Base-by-base conservation (phyloP, 1,140 invertebrate species). In the Neomicropteryx cornuta region DNA sequence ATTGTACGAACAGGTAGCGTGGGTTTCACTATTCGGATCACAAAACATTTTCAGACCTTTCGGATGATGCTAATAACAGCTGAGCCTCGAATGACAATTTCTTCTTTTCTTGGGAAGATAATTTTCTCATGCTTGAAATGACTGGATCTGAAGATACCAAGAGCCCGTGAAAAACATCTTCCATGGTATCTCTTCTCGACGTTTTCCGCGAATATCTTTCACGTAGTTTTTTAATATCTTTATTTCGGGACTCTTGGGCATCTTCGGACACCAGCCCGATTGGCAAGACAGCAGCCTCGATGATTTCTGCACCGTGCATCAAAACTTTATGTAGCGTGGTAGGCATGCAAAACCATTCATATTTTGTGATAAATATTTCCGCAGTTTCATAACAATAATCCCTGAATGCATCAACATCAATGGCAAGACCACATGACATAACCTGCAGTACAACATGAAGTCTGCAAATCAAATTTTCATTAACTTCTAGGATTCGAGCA, bases 211-310 rank as follows among this genome's bases (percentile, higher is more conserved):
- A 35, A 45, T 48, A 43, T n/a, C 46, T 22, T 32, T 45, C 23
- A 13, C 49, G 22, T 41, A 38, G 55, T 28, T 22, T 39, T 36
- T 44, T 39, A 17, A 50, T 46, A 22, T 55, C 37, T 42, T 57
- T 61, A 42, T 57, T 51, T 13, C 43, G 5, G 20, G 55, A 38
- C 31, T 58, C 54, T 36, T 49, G 43, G 22, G 56, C 49, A 36
- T 59, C 45, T 50, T 58, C 50, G n/a, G 50, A 55, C 13, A 58
- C 37, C 23, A 54, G 48, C 41, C 53, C 58, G 24, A 61, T 56
- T 50, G 62, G 27, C 11, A 42, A 30, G n/a, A 42, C 29, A 11
- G 22, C 21, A 5, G 20, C 29, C 37, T 38, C 27, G 8, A 42
- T 42, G 11, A 42, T 17, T 14, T 19, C 34, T 17, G 36, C 30